Base-by-base conservation (phyloP, 2,797 vertebrate genomes). In the Neostethus bicornis region DNA sequence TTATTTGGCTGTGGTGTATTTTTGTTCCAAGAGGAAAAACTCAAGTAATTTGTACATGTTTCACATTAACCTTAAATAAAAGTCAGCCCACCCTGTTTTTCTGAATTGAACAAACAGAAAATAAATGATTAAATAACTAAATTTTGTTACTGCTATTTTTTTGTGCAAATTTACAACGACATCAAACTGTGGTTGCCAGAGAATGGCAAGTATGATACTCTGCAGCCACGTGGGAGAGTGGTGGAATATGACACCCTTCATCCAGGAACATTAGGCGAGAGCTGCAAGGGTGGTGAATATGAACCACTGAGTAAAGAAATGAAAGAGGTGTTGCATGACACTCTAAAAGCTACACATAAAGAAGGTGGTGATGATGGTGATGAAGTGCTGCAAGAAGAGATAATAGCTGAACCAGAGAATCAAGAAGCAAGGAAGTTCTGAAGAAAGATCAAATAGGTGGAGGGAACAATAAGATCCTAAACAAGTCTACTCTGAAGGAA, bases 161-260 rank as follows among this genome's bases (percentile, higher is more conserved):
- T 37, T 25, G 66, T 0, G 17, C 2, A 13, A 31, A 1, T 73
- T 50, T 85, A 85, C 5, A 68, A 80, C 23, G 73, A 80, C 4
- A 16, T 85, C 41, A 3, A 1, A 0, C 1, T 70, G 52, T 37
- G 1, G 4, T 1, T 1, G 19, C 37, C 0, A 17, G 60, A 10
- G 6, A 59, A 55, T 5, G 41, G 28, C 1, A 21, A 19, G 12
- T 79, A 77, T 0, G 61, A 80, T 26, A 0, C 0, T 4, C 53
- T 76, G 24, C 7, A 17, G 23, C 8, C 0, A 10, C 10, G 0
- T 0, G 26, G 28, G 25, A 49, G 1, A 13, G 75, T 51, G 3
- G 31, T 2, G 0, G 71, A 70, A 39, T 80, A 85, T 0, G 55
- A 80, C 43, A 66, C 24, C 4, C 37, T 85, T 12, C 16, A 51